phyloP scores from a whole-genome alignment of 2,113 vertebrate genomes.

The Phylloscopus whistleri region DNA sequence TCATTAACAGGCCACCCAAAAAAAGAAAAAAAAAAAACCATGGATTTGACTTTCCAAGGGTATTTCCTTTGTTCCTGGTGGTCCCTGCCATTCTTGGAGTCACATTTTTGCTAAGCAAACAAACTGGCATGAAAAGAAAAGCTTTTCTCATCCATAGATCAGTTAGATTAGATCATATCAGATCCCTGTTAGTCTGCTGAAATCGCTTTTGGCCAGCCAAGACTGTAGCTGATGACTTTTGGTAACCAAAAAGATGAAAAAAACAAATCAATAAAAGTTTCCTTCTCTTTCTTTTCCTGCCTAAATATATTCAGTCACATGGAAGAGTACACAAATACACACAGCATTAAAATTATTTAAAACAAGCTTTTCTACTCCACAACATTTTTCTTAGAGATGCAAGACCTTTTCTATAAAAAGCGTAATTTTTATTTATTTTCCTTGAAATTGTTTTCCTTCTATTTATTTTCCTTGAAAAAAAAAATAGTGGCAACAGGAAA shows the following conservation, averaged over 20 bases:
- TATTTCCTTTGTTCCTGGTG: slow-evolving; percentile 58
- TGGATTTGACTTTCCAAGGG: background rate
- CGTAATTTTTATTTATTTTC: slow-evolving; percentile 38
- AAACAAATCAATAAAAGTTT: background rate
- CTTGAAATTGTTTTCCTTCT: slow-evolving; percentile 2
- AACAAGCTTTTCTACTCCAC: background rate
- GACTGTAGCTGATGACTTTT: background rate
- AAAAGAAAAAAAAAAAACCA: background rate
- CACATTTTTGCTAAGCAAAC: slow-evolving; percentile 54
- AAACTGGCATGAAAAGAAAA: slow-evolving; percentile 57
- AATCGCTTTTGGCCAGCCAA: background rate
- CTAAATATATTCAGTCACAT: background rate
- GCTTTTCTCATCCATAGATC: slow-evolving; percentile 39
- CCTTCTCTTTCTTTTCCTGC: background rate
- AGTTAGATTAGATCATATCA: slow-evolving; percentile 44
- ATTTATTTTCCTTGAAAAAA: slow-evolving; percentile 61
- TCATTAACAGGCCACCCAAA: slow-evolving; percentile 32
- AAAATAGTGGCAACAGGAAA: background rate
- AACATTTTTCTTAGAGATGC: background rate
- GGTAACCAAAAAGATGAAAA: background rate
- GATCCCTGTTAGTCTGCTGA: background rate
- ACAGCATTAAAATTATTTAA: background rate
- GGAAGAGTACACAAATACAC: background rate
- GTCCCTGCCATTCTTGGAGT: slow-evolving; percentile 47
- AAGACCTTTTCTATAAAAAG: background rate